Evolutionary conservation across 2,797 vertebrate genomes (phyloP).

Genomic region (Carduelis carduelis): DNA sequence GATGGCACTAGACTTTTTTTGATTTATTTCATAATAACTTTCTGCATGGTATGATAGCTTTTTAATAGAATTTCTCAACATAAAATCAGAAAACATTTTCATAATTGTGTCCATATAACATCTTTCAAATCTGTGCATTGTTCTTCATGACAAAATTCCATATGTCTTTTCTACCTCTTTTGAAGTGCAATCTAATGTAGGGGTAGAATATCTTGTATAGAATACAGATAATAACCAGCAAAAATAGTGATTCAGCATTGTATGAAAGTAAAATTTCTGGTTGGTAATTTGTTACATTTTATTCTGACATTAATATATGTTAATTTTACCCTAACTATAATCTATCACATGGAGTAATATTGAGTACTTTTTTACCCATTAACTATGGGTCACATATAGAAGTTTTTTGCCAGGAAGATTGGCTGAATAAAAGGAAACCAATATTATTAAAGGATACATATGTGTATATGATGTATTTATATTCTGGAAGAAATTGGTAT

Average conservation of each 20-base stretch:
- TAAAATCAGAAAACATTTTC: not conserved
- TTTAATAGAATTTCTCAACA: not conserved
- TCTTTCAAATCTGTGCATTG: not conserved
- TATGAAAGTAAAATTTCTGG: not conserved
- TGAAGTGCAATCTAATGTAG: not conserved
- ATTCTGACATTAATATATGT: not conserved
- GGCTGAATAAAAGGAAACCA: not conserved
- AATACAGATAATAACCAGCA: not conserved
- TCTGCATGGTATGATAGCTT: not conserved
- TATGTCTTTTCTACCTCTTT: not conserved
- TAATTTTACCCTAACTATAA: not conserved
- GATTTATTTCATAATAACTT: not conserved
- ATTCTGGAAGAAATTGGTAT: not conserved
- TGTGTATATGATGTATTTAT: not conserved
- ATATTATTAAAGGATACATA: not conserved
- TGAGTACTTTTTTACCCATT: not conserved
- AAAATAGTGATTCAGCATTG: not conserved
- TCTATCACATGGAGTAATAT: not conserved
- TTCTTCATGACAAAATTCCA: not conserved
- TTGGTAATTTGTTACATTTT: not conserved
- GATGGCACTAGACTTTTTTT: not conserved
- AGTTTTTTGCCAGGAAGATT: not conserved
- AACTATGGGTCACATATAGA: not conserved
- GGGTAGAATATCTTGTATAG: not conserved
- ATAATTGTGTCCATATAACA: not conserved